phyloP scores from a whole-genome alignment of 2,113 vertebrate genomes.

The Zosterops hypoxanthus region DNA sequence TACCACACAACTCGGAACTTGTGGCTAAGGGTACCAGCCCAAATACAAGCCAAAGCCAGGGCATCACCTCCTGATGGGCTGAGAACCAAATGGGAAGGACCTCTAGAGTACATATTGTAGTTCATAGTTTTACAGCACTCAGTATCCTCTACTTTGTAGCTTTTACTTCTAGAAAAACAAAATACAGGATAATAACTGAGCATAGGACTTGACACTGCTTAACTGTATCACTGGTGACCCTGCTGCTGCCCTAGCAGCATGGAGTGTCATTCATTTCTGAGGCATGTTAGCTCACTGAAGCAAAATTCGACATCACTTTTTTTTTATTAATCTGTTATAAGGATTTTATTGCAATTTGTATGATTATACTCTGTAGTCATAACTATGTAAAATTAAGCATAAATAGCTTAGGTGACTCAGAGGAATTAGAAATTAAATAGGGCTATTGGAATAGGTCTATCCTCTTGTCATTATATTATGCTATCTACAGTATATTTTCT shows the following conservation, averaged over 20 bases:
- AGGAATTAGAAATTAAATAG: slow-evolving; percentile 24
- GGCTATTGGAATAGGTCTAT: background rate
- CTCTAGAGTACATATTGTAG: rapidly evolving
- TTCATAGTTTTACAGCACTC: background rate
- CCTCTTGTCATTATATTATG: background rate
- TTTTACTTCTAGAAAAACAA: background rate
- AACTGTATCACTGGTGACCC: background rate
- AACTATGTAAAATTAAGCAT: slow-evolving; percentile 63
- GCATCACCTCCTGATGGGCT: background rate
- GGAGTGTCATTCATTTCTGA: background rate
- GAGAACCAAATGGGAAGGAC: background rate
- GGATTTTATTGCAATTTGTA: slow-evolving; percentile 44
- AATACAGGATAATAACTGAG: background rate
- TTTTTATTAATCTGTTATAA: background rate
- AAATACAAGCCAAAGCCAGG: background rate
- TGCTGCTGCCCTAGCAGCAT: background rate
- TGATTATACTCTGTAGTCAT: slow-evolving; percentile 32
- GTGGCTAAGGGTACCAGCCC: background rate
- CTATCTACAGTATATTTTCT: slow-evolving; percentile 12
- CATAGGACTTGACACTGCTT: background rate
- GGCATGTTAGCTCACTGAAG: background rate
- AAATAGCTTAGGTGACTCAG: slow-evolving; percentile 1
- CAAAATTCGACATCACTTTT: background rate
- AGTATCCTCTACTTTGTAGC: background rate
- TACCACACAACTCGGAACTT: background rate